Base-by-base conservation (phyloP, 1,140 invertebrate species). In the Ooceraea biroi region DNA sequence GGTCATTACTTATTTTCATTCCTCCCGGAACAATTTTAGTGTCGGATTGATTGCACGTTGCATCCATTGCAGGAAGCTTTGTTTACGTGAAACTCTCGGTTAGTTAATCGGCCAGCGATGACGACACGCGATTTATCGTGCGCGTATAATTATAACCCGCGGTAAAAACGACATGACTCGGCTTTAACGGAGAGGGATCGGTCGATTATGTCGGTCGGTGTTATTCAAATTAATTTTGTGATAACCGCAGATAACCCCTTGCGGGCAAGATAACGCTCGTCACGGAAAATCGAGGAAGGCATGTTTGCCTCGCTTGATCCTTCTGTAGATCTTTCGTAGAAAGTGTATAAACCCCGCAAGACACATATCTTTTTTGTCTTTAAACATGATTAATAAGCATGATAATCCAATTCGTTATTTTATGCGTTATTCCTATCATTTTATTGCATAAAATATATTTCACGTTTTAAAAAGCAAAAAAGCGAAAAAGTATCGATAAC, bases 181-280 rank as follows among this genome's bases (percentile, higher is more conserved):
- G 22, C 36, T 77, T 68, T 68, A 68, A 82, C 58, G 57, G 58
- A 5, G 12, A 0, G 44, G 11, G 71, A 82, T 82, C 58, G 58
- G 30, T 19, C 48, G 85, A 86, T 86, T 90, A 73, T 78, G 84
- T 80, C 73, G 73, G 36, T 74, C 46, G 50, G 73, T 84, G 82
- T 90, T 89, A 90, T 90, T 90, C 83, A 89, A 90, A 90, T 90
- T 90, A 89, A 89, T 90, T 90, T 83, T n/a, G n/a, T 66, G 88
- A 90, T 90, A 90, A 88, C 77, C 83, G 46, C 1, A 50, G 88
- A 89, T 88, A 90, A 87, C 74, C 82, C 57, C 11, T 44, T 22
- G 25, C 41, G 12, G 69, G n/a, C 68, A 19, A 76, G 55, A 86
- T 52, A 41, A 30, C 55, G 17, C 8, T 50, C n/a, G 52, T 52